Base-by-base conservation (phyloP, 2,888 invertebrate species). In the Macropis europaea region DNA sequence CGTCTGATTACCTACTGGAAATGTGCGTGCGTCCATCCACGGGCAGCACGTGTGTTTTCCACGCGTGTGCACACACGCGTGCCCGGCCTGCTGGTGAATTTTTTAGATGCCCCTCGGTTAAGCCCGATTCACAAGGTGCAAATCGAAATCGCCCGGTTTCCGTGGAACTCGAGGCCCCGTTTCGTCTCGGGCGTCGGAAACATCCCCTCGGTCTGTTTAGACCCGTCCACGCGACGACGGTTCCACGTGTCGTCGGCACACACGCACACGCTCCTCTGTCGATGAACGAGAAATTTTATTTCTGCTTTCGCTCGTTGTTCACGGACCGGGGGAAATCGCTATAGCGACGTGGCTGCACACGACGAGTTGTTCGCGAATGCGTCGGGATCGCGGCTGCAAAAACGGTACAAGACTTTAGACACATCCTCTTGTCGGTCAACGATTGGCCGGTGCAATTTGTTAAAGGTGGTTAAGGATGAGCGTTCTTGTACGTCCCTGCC, bases 381-480 rank as follows among this genome's bases (percentile, higher is more conserved):
- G 66, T 66, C 52, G 30, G 17, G 40, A 54, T 15, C 13, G 61
- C 43, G 34, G 47, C 30, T 19, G 42, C 69, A 81, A 81, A 81
- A 81, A 81, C 80, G 32, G 40, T 67, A 67, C 64, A 63, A 62
- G 69, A 74, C 63, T 50, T 68, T 67, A 70, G 80, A 78, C 78
- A 40, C 69, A 66, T 70, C 66, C 62, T 47, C 68, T 62, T 69
- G 75, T 70, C 73, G 79, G 72, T 80, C 77, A 76, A 80, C 80
- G 80, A 81, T 79, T 81, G 75, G 66, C 56, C 73, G 73, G 53
- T 50, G 81, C 75, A 81, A 81, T 81, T 81, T 81, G 81, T 81
- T 79, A 79, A 81, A 79, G 81, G 77, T 71, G 77, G 79, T 81
- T 81, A 81, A 81, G 81, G 77, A 81, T 57, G 77, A 79, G 75